These are phyloP conservation scores for Mya arenaria DNA, from an alignment of 1,140 invertebrate genomes.

Conservation along the genomic window DNA sequence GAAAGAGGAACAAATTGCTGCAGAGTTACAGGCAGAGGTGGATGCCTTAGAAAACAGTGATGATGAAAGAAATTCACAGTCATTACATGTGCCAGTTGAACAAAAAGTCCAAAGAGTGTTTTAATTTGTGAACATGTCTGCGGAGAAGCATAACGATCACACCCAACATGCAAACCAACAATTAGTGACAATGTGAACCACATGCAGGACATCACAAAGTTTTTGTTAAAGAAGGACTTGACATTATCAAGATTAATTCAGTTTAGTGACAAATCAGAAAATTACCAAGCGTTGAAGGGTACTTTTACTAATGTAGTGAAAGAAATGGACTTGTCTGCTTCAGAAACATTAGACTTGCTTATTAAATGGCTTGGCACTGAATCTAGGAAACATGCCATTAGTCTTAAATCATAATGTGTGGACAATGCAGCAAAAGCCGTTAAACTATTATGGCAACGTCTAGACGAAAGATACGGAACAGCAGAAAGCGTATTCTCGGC, in stretches of 20 bases:
- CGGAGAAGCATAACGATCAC: background rate
- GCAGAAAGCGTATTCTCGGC: background rate
- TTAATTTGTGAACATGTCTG: background rate
- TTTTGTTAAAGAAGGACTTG: constrained; percentile 14
- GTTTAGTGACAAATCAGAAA: background rate
- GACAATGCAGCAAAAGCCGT: background rate
- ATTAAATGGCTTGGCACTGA: constrained; percentile 5
- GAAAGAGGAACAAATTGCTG: background rate
- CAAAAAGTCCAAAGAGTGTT: background rate
- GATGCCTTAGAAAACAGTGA: too few relatives aligned
- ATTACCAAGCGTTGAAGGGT: background rate
- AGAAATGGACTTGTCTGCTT: background rate
- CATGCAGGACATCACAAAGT: background rate
- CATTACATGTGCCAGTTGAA: background rate
- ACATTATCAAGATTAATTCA: background rate
- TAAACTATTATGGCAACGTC: background rate
- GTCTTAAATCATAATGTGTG: background rate
- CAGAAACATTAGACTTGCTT: constrained; percentile 4
- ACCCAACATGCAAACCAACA: too few relatives aligned
- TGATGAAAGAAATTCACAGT: background rate
- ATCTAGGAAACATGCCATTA: background rate
- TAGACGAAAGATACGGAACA: constrained; percentile 10
- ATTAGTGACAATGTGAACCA: background rate
- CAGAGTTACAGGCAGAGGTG: constrained; percentile 1
- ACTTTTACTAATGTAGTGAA: background rate